A percentile compares a stretch with the other conserved stretches of the same genome.
Evolutionary conservation across 2,888 invertebrate genomes (phyloP).

Genomic region (Thysanoteuthis rhombus): DNA sequence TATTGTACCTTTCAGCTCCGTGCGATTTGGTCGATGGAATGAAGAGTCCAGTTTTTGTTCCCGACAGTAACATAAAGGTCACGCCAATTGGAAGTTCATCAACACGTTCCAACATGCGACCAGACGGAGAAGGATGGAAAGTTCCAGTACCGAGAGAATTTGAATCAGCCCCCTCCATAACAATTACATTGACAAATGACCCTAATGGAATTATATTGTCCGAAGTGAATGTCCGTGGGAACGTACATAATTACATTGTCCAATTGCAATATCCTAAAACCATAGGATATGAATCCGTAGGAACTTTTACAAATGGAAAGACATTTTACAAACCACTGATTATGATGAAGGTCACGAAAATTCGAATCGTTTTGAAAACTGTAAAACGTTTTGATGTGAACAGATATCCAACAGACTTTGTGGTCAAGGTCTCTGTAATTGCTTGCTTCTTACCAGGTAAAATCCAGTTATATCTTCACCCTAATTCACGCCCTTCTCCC

Average conservation of each 20-base stretch:
- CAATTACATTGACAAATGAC: background rate
- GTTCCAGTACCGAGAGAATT: background rate
- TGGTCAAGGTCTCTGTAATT: background rate
- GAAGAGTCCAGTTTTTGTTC: background rate
- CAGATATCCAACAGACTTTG: background rate
- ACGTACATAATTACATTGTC: background rate
- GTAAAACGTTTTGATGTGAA: background rate
- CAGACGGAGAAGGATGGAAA: background rate
- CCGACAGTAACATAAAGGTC: background rate
- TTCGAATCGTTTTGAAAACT: conserved; percentile 1
- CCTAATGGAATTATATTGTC: background rate
- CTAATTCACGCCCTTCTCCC: too few relatives aligned
- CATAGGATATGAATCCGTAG: background rate
- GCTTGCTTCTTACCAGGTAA: conserved; percentile 15
- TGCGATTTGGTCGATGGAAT: conserved; percentile 22
- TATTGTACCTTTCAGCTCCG: background rate
- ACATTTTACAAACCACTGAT: background rate
- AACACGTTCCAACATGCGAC: conserved; percentile 17
- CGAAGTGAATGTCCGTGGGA: background rate
- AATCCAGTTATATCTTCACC: too few relatives aligned
- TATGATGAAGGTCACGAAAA: background rate
- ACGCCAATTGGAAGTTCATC: background rate
- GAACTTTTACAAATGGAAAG: background rate
- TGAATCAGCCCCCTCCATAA: background rate
- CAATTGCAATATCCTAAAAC: background rate